Evolutionary conservation across 2,888 invertebrate species (phyloP).

Genomic region (Nemurella pictetii): DNA sequence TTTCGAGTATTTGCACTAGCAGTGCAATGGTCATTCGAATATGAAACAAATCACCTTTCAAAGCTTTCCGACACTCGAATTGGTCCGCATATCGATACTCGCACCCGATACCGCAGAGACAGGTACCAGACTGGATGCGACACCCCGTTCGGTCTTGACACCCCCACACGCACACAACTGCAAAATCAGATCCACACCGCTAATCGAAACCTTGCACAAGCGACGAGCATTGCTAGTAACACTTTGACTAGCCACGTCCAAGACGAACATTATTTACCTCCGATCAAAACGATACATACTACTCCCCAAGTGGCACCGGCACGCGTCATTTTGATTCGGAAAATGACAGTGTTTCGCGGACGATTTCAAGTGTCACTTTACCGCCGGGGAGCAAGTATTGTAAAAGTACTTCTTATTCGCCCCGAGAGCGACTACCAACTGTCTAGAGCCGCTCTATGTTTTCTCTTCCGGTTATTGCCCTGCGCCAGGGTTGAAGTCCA

Average conservation of each 20-base stretch:
- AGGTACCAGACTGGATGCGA: conserved; percentile 62
- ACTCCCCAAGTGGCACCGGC: neutral
- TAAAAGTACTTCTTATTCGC: neutral
- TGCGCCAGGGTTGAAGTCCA: conserved; percentile 10
- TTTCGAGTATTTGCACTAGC: too few species aligned
- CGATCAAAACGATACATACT: neutral
- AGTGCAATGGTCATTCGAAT: too few species aligned
- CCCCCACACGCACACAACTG: neutral
- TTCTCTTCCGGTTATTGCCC: conserved; percentile 16
- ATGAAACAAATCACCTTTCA: conserved; percentile 65
- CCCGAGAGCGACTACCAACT: neutral
- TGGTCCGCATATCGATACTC: conserved; percentile 66
- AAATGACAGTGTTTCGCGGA: too few species aligned
- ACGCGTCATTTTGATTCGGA: too few species aligned
- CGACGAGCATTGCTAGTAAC: too few species aligned
- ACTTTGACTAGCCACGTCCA: too few species aligned
- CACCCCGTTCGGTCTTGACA: conserved; percentile 63
- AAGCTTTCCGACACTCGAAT: conserved; percentile 63
- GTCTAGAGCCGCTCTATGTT: neutral
- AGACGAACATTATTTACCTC: neutral
- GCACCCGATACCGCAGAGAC: conserved; percentile 69
- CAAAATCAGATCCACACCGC: neutral
- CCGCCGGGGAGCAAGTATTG: too few species aligned
- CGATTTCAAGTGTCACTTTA: too few species aligned
- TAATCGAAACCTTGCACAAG: too few species aligned